Percentiles rank a stretch among this genome's conserved stretches.
Evolutionary conservation across 2,888 invertebrate species (phyloP).

Genomic region (Gastrophysa polygoni): DNA sequence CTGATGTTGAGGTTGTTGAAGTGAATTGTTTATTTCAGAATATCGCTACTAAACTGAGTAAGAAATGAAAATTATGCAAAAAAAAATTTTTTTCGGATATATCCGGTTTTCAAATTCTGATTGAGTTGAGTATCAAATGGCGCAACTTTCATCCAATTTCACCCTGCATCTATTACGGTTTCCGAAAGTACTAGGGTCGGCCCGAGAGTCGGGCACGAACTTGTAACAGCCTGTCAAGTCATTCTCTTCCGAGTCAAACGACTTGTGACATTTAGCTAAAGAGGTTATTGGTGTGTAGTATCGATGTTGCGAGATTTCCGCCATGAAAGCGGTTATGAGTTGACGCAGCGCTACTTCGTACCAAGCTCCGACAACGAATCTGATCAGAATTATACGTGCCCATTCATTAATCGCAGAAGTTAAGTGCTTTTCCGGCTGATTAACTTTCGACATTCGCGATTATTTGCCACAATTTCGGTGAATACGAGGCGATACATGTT

Average conservation of each 20-base stretch:
- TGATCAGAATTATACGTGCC: slow-evolving; percentile 33
- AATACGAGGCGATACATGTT: background rate
- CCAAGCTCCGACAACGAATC: slow-evolving; percentile 43
- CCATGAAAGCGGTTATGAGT: slow-evolving; percentile 2
- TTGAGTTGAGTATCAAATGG: too few species aligned
- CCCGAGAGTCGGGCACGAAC: too few species aligned
- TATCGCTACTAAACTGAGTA: too few species aligned
- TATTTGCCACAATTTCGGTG: background rate
- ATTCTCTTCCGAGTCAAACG: slow-evolving; percentile 11
- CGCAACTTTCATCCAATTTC: too few species aligned
- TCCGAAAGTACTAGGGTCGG: too few species aligned
- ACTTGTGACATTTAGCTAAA: slow-evolving; percentile 38
- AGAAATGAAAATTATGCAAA: too few species aligned
- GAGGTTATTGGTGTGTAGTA: slow-evolving; percentile 16
- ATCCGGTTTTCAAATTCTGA: too few species aligned
- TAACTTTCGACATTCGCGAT: slow-evolving; percentile 13
- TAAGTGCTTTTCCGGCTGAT: slow-evolving; percentile 32
- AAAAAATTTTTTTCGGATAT: too few species aligned
- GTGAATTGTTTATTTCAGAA: too few species aligned
- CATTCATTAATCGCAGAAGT: slow-evolving; percentile 43
- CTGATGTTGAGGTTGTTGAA: too few species aligned
- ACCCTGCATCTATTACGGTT: too few species aligned
- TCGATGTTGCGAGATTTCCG: background rate
- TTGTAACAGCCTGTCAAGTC: too few species aligned
- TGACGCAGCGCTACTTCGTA: slow-evolving; percentile 34